phyloP scores from a whole-genome alignment of 2,888 invertebrate species.

The Drosophila ochracea region DNA sequence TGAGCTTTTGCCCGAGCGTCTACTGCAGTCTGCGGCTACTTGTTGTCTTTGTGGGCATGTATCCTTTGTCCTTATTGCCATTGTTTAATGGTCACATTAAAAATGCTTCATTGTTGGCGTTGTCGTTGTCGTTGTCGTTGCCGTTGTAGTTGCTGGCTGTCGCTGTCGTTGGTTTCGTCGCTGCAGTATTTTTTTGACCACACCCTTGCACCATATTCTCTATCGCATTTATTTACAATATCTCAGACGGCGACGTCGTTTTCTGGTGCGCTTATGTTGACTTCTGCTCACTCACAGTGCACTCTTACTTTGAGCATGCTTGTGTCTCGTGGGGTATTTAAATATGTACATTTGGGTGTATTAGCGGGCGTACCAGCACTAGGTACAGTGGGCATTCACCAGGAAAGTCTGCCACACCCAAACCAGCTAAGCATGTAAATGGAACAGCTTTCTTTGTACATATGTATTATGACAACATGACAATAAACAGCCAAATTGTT shows the following conservation, averaged over 20 bases:
- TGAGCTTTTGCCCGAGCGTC: slow-evolving; percentile 20
- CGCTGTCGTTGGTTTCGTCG: slow-evolving; percentile 13
- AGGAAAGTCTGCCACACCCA: background rate
- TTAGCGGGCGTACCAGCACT: background rate
- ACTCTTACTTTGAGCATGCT: slow-evolving; percentile 3
- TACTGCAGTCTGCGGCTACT: slow-evolving; percentile 45
- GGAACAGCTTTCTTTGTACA: slow-evolving; percentile 5
- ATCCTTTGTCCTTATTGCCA: slow-evolving; percentile 74
- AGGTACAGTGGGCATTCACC: background rate
- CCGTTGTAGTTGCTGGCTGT: slow-evolving; percentile 9
- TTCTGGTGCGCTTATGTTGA: slow-evolving; percentile 50
- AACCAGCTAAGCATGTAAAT: background rate
- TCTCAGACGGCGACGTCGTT: slow-evolving; percentile 23
- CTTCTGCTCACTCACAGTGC: slow-evolving; percentile 41
- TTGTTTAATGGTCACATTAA: slow-evolving; percentile 82
- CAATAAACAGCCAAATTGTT: background rate
- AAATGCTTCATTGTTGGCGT: slow-evolving; percentile 75
- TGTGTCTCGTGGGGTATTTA: slow-evolving; percentile 1
- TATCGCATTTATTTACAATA: slow-evolving; percentile 55
- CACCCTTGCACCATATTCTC: slow-evolving; percentile 63
- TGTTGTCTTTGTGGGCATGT: slow-evolving; percentile 35
- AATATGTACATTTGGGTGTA: slow-evolving; percentile 9
- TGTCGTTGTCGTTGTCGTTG: slow-evolving; percentile 36
- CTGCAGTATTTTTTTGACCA: slow-evolving; percentile 62
- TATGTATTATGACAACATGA: background rate